Percentiles rank a stretch among this genome's conserved stretches.
Conservation (phyloP, 2,888 invertebrate species). For the Achlya flavicornis region DNA sequence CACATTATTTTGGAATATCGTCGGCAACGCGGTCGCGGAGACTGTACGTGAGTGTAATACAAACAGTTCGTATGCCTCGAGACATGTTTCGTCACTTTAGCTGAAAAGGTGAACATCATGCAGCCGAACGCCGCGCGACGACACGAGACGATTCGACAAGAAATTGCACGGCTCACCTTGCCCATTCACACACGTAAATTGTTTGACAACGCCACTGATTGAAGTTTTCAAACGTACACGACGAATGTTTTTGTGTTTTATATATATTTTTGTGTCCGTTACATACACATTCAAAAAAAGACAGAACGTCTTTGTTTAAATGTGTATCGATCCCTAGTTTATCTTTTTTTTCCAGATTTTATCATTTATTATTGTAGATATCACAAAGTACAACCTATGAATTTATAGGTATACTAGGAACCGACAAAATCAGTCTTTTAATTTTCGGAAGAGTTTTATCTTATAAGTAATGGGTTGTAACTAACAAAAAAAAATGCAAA, state of each 20-base stretch:
- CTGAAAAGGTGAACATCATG: conserved; percentile 51
- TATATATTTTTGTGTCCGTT: background rate
- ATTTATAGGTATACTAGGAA: too few relatives aligned
- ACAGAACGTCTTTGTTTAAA: too few relatives aligned
- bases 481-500: background rate
- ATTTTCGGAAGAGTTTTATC: background rate
- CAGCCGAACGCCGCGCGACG: conserved; percentile 14
- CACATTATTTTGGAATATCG: conserved; percentile 58
- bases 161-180: conserved; percentile 56
- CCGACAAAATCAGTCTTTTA: background rate
- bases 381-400: background rate
- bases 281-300: too few relatives aligned
- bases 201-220: conserved; percentile 41
- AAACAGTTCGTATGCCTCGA: conserved; percentile 55
- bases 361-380: too few relatives aligned
- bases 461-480: background rate
- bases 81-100: conserved; percentile 78
- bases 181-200: conserved; percentile 51
- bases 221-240: conserved; percentile 26
- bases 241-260: conserved; percentile 5
- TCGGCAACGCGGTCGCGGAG: conserved; percentile 33
- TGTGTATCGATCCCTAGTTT: conserved; percentile 1
- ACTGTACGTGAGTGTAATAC: conserved; percentile 66
- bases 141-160: conserved; percentile 48
- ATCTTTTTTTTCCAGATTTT: too few relatives aligned